These are phyloP conservation scores for Ochotona curzoniae DNA, from an alignment of 2,113 vertebrate species.

Conservation along the genomic window DNA sequence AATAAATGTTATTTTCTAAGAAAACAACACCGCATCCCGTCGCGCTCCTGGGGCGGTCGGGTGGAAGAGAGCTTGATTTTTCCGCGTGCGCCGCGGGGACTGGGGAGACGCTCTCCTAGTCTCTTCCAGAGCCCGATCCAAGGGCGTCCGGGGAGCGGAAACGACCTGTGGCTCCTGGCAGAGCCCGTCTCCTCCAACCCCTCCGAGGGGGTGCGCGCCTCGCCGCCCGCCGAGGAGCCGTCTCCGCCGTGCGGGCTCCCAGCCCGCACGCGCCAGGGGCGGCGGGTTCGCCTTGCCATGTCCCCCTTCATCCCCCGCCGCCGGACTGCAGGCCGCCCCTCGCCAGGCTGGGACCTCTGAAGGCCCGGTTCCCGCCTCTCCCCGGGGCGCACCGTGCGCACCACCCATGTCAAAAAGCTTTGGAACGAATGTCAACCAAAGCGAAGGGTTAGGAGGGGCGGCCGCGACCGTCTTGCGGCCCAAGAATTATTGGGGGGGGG, in stretches of 20 bases:
- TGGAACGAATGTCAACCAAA: neutral
- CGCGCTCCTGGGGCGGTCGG: neutral
- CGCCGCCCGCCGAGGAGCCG: too few relatives aligned
- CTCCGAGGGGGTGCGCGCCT: too few relatives aligned
- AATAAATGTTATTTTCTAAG: constrained; percentile 99
- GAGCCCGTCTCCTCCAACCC: too few relatives aligned
- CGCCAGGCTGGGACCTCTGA: neutral
- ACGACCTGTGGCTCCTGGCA: neutral
- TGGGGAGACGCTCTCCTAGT: neutral
- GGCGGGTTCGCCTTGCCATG: neutral
- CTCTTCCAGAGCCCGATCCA: neutral
- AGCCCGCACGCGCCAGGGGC: neutral
- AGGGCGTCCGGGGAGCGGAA: neutral
- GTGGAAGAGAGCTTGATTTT: constrained; percentile 1
- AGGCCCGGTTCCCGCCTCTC: neutral
- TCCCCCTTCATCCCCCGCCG: too few relatives aligned
- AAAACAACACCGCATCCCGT: constrained; percentile 58
- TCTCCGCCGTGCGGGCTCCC: too few relatives aligned
- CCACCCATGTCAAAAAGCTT: neutral
- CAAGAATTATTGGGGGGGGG: neutral
- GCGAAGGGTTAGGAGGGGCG: too few relatives aligned
- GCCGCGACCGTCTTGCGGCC: neutral
- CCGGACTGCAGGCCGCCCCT: rapidly evolving
- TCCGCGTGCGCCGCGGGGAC: neutral
- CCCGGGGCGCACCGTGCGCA: neutral